These are phyloP conservation scores for Prinia subflava DNA, from an alignment of 2,113 vertebrate genomes.

Conservation along the genomic window DNA sequence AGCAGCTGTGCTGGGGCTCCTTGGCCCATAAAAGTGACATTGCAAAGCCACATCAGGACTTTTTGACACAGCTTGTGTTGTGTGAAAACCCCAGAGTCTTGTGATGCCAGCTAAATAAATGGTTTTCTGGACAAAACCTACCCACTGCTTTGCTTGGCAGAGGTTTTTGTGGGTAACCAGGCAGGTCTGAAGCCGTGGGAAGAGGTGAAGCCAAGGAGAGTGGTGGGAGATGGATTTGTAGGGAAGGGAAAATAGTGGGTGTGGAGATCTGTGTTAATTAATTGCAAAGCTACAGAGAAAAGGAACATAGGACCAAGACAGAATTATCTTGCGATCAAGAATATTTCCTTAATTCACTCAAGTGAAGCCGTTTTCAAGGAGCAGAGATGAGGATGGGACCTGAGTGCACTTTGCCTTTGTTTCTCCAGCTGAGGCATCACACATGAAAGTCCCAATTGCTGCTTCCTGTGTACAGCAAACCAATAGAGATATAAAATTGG, in stretches of 20 bases:
- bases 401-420: not conserved
- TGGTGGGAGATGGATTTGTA: not conserved
- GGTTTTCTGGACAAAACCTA: not conserved
- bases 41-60: not conserved
- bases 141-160: not conserved
- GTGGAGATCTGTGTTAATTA: not conserved
- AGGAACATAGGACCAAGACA: not conserved
- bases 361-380: not conserved
- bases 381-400: not conserved
- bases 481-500: conserved; percentile 12
- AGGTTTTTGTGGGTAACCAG: not conserved
- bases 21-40: not conserved
- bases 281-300: not conserved
- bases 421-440: not conserved
- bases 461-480: not conserved
- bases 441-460: not conserved
- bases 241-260: not conserved
- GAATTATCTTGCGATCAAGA: not conserved
- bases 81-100: not conserved
- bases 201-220: not conserved
- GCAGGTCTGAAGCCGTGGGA: not conserved
- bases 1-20: not conserved
- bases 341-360: not conserved
- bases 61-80: not conserved
- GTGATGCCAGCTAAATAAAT: accelerated